These are phyloP conservation scores for Aspiorhynchus laticeps DNA, from an alignment of 2,113 vertebrate genomes.

Conservation along the genomic window DNA sequence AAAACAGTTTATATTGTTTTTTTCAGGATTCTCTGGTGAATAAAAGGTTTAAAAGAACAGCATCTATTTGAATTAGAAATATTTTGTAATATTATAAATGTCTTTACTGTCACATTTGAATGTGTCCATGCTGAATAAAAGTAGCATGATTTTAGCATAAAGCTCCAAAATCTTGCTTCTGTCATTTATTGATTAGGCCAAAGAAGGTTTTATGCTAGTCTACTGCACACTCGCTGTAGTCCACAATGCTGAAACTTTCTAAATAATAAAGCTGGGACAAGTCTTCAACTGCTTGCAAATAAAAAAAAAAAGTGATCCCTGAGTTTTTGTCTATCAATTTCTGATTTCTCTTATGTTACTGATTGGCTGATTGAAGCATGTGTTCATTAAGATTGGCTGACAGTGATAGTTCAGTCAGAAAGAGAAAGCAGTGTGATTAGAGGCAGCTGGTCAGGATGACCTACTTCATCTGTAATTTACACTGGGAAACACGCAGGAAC, in stretches of 20 bases:
- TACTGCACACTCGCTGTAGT: too few relatives aligned
- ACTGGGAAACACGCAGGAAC: slow-evolving; percentile 51
- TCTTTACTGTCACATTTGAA: background rate
- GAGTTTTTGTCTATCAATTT: background rate
- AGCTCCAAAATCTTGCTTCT: background rate
- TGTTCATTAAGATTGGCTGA: background rate
- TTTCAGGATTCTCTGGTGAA: too few relatives aligned
- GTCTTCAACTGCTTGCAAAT: background rate
- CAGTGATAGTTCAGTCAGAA: slow-evolving; percentile 1
- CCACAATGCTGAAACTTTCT: background rate
- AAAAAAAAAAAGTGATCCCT: background rate
- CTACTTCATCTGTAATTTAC: slow-evolving; percentile 51
- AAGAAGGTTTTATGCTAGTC: too few relatives aligned
- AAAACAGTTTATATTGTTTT: too few relatives aligned
- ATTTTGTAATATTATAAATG: background rate
- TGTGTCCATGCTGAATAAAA: background rate
- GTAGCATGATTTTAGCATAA: background rate
- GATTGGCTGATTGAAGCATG: background rate
- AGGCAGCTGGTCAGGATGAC: slow-evolving; percentile 35
- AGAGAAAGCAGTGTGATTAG: slow-evolving; percentile 2
- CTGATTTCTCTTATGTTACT: background rate
- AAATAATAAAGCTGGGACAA: background rate
- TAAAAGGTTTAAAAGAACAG: too few relatives aligned
- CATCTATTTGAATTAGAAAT: too few relatives aligned
- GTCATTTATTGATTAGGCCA: too few relatives aligned